Base-by-base conservation (phyloP, 2,888 invertebrate genomes). In the Rhopalosiphum nymphaeae region DNA sequence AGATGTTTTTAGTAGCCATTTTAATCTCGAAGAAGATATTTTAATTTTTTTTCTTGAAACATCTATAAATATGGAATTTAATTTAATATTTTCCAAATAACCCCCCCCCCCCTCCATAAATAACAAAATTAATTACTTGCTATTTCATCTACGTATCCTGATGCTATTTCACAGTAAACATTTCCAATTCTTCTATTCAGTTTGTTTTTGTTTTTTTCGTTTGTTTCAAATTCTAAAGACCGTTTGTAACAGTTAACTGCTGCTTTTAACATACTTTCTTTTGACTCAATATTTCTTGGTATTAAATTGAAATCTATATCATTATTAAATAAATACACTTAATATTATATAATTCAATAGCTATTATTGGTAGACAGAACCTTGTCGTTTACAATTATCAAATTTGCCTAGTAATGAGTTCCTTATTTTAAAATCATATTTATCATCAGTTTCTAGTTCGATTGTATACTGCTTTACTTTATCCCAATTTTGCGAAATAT, bases 121-220 rank as follows among this genome's bases (percentile, higher is more conserved):
- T 53, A 53, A 53, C 21, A 53, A 53, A 53, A 53, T 21, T 16
- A 53, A 53, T 53, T 53, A 53, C 91, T 94, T 46, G 91, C 96
- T 95, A 97, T 97, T 1, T 98, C 98, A 95, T 97, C 97, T 97
- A 98, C 98, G 95, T 98, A 97, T 91, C 97, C 96, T 0, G 98
- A 97, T 0, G 98, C 98, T 0, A 98, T 96, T 96, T 98, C 98
- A 96, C 99, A 99, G 95, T 97, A 96, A 86, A 98, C 97, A 95
- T 98, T 98, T 10, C 98, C 99, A 87, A 98, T 96, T 7, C 98
- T 96, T 0, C 97, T 96, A 90, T 97, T 95, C 46, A 97, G 95
- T 95, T 97, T 97, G 89, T 96, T 96, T 91, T 96, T 96, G 67
- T 97, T 96, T 29, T 95, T 95, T 36, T 96, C 96, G 9, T 96